phyloP scores from a whole-genome alignment of 2,113 vertebrate species.

The Carassius carassius region DNA sequence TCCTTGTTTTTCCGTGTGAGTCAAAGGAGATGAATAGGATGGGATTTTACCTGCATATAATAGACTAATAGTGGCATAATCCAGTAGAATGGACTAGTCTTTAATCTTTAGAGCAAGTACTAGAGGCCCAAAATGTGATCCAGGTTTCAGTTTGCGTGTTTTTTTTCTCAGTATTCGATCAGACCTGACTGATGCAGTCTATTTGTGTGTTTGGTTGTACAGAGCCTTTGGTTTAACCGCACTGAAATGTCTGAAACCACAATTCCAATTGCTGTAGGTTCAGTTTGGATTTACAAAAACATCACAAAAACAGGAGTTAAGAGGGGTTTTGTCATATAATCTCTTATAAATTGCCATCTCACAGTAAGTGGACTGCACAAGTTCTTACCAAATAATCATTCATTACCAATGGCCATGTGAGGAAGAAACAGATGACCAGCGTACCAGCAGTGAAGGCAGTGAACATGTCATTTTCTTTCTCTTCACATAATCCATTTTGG shows the following conservation, averaged over 20 bases:
- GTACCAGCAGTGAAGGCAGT: constrained; percentile 13
- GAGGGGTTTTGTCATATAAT: background rate
- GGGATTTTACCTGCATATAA: constrained; percentile 44
- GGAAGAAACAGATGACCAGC: constrained; percentile 5
- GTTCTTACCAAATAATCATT: constrained; percentile 37
- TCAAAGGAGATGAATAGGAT: constrained; percentile 57
- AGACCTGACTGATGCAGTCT: constrained; percentile 32
- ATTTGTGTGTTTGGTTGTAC: constrained; percentile 30
- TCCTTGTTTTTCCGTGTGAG: constrained; percentile 61
- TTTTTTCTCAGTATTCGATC: constrained; percentile 48
- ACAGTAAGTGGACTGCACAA: constrained; percentile 25
- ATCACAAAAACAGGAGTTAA: background rate
- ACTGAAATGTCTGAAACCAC: constrained; percentile 14
- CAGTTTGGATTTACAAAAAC: background rate
- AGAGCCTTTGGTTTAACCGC: constrained; percentile 6
- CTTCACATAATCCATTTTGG: background rate
- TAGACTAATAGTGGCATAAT: constrained; percentile 66
- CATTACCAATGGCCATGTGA: constrained; percentile 28
- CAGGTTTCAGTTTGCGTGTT: constrained; percentile 40
- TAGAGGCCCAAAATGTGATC: constrained; percentile 52
- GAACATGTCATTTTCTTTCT: background rate
- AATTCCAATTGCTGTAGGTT: constrained; percentile 16
- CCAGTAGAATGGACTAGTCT: constrained; percentile 60
- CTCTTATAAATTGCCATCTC: constrained; percentile 31
- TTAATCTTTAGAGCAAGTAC: constrained; percentile 58